Evolutionary conservation across 2,797 vertebrate species (phyloP).

Genomic region (Oreochromis mossambicus): DNA sequence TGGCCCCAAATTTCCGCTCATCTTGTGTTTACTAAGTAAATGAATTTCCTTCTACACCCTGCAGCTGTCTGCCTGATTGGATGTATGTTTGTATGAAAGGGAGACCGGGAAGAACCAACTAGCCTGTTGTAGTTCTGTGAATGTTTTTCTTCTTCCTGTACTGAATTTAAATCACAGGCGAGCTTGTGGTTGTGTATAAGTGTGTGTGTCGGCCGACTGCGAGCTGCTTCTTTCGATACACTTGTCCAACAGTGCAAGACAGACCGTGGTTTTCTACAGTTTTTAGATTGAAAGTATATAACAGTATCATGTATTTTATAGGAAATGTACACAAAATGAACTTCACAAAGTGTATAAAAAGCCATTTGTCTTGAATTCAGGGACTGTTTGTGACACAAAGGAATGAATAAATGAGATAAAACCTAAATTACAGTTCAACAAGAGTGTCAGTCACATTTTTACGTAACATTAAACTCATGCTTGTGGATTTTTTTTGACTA

Average conservation of each 20-base stretch:
- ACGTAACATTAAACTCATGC: not conserved
- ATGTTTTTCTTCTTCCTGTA: slow-evolving; percentile 15
- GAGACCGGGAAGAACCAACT: not conserved
- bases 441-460: not conserved
- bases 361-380: slow-evolving; percentile 75
- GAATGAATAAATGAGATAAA: slow-evolving; percentile 68
- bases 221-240: slow-evolving; percentile 39
- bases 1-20: slow-evolving; percentile 6
- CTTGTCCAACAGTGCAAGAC: slow-evolving; percentile 36
- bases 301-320: slow-evolving; percentile 58
- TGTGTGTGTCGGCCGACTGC: not conserved
- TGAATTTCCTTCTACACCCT: not conserved
- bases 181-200: not conserved
- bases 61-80: not conserved
- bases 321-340: slow-evolving; percentile 44
- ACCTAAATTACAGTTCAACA: not conserved
- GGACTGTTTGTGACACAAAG: slow-evolving; percentile 72
- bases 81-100: not conserved
- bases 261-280: slow-evolving; percentile 67
- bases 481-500: not conserved
- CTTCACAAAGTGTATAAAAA: slow-evolving; percentile 58
- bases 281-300: slow-evolving; percentile 64
- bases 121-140: slow-evolving; percentile 6
- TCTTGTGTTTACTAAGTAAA: slow-evolving; percentile 11
- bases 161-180: not conserved